Percentiles rank a stretch among this genome's conserved stretches.
Evolutionary conservation across 2,797 vertebrate genomes (phyloP).

Genomic region (Phoebastria nigripes): DNA sequence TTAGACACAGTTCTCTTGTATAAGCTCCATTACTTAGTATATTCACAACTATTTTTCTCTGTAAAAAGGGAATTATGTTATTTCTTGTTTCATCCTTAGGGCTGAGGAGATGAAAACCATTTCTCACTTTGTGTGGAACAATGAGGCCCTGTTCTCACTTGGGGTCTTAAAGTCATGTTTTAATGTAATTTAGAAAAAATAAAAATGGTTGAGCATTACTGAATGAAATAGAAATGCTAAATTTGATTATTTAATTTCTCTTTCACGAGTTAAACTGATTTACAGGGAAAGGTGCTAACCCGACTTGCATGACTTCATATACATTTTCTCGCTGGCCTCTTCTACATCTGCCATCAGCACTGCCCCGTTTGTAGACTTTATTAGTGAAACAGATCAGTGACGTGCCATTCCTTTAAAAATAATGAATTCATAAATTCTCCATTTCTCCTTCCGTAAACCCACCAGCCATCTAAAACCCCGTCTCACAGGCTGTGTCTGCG

Average conservation of each 20-base stretch:
- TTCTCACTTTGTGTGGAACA: background rate
- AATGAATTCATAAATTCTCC: background rate
- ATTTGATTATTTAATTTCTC: conserved; percentile 6
- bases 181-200: background rate
- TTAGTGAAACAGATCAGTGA: background rate
- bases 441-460: background rate
- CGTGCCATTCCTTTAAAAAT: background rate
- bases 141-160: background rate
- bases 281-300: background rate
- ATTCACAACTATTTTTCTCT: background rate
- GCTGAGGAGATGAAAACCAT: background rate
- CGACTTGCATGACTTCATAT: background rate
- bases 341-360: background rate
- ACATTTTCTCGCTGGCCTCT: background rate
- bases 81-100: background rate
- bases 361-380: background rate
- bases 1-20: background rate
- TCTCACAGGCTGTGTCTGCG: background rate
- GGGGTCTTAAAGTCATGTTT: background rate
- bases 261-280: background rate
- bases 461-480: background rate
- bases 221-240: background rate
- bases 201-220: background rate
- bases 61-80: background rate
- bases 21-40: background rate